These are phyloP conservation scores for Grus americana DNA, from an alignment of 2,113 vertebrate species.

Conservation along the genomic window DNA sequence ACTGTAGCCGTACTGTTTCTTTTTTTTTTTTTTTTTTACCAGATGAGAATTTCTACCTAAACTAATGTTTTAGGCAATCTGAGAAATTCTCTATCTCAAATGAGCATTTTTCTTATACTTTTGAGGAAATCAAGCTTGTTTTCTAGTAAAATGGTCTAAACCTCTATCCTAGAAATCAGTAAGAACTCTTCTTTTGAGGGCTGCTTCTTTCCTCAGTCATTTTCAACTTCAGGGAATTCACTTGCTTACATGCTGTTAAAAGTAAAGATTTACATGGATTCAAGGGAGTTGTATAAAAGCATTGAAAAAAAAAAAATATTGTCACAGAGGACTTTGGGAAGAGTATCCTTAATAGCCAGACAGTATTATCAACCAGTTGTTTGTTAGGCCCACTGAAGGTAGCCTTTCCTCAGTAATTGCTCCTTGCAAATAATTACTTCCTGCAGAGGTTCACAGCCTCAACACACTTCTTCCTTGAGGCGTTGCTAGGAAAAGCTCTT, in stretches of 20 bases:
- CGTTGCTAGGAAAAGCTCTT: neutral
- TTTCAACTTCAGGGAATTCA: neutral
- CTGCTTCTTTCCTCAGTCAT: neutral
- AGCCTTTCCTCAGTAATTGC: neutral
- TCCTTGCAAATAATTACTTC: neutral
- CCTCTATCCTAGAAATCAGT: neutral
- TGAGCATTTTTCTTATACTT: neutral
- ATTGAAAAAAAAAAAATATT: fast-evolving
- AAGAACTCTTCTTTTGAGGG: neutral
- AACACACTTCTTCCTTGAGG: neutral
- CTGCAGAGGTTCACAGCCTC: neutral
- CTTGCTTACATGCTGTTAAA: neutral
- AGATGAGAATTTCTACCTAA: neutral
- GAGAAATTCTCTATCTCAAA: neutral
- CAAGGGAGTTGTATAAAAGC: neutral
- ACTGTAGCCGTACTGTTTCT: neutral
- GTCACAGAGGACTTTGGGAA: neutral
- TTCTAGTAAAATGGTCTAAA: neutral
- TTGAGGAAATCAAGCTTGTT: neutral
- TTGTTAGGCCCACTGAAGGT: neutral
- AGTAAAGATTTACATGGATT: neutral
- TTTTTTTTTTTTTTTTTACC: neutral
- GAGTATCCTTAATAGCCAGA: neutral
- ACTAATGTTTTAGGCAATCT: neutral
- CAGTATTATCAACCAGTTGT: neutral